Evolutionary conservation across 2,888 invertebrate genomes (phyloP), one percentile per base, ranked within the genome.

Genomic region (Stenichneumon culpator): DNA sequence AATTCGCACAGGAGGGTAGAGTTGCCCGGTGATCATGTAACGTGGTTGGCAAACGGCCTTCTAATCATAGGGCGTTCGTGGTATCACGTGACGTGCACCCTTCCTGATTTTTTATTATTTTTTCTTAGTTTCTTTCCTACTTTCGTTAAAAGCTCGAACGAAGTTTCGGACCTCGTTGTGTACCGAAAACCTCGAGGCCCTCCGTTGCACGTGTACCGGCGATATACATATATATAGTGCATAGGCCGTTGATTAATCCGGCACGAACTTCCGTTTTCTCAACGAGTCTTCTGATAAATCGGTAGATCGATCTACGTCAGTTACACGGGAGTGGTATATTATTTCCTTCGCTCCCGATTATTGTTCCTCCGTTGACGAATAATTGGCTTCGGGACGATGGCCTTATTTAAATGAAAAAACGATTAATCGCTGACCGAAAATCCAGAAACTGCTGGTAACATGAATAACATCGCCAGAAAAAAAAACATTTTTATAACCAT

Each of bases 271-370:
- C 70, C 79, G 67, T 50, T 82, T 65, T 44, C 63, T 86, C 16
- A 67, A 69, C 65, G 36, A 79, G 60, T 74, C 57, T 52, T 68
- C 72, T 82, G 78, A 79, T 73, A 70, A 63, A 83, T 70, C 39
- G 65, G 63, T 52, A 69, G 65, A 85, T 82, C 85, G 86, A 86
- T 86, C 86, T 74, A 11, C 78, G 83, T 85, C 79, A 70, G 44
- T 68, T 39, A 68, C 32, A 65, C 44, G 3, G 57, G 9, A 69
- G 36, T 25, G 52, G 3, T 28, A 22, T 57, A 65, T 65, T 67
- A 28, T 72, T 67, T 54, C 60, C 67, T 52, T 54, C 16, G 16
- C 36, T 79, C 52, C 28, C 67, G n/a, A 75, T 84, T 75, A 78
- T 78, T 63, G 32, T 28, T 32, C 4, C 9, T 47, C 16, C 32